Percentiles rank a stretch among this genome's conserved stretches.
These are phyloP conservation scores for Nematopogon swammerdamellus DNA, from an alignment of 2,888 invertebrate genomes.

Conservation along the genomic window DNA sequence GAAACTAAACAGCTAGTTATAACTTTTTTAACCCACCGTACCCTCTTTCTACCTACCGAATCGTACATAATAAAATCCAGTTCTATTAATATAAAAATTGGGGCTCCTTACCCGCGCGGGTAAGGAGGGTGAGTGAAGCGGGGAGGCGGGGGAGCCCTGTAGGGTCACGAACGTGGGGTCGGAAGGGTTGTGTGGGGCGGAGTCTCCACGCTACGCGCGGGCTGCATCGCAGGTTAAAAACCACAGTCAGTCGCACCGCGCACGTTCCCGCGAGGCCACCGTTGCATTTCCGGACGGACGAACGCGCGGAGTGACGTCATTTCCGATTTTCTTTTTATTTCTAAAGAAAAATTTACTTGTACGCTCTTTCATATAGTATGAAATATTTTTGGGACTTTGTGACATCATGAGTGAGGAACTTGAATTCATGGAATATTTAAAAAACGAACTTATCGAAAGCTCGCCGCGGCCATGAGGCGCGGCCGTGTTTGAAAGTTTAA, in stretches of 20 bases:
- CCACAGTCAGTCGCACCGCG: constrained; percentile 40
- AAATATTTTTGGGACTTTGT: no score
- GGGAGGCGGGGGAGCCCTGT: background rate
- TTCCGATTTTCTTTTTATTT: constrained; percentile 9
- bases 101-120: background rate
- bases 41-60: background rate
- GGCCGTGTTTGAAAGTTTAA: background rate
- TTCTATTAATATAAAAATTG: background rate
- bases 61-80: background rate
- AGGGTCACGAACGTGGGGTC: constrained; percentile 21
- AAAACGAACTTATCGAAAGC: no score
- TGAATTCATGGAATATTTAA: no score
- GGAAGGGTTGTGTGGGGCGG: constrained; percentile 34
- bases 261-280: constrained; percentile 32
- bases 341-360: constrained; percentile 6
- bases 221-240: background rate
- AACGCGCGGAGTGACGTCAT: constrained; percentile 4
- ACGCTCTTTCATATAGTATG: constrained; percentile 4
- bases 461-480: no score
- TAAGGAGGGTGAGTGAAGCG: constrained; percentile 32
- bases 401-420: no score
- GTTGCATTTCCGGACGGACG: constrained; percentile 1
- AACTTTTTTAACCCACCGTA: background rate
- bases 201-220: background rate
- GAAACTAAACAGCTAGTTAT: no score